phyloP scores from a whole-genome alignment of 2,113 vertebrate genomes.

The Neomonachus schauinslandi region DNA sequence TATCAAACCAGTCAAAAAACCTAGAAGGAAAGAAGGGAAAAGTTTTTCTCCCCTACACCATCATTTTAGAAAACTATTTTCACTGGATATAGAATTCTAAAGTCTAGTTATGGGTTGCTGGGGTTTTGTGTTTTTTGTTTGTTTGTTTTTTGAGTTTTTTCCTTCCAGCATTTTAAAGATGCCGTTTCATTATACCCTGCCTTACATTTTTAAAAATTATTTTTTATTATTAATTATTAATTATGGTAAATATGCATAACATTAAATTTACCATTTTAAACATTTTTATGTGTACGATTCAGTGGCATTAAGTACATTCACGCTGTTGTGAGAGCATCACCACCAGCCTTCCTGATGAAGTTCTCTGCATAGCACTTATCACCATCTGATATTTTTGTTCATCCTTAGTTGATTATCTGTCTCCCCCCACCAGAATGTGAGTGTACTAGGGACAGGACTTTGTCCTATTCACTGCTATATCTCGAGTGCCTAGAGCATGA shows the following conservation, averaged over 20 bases:
- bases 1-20: background rate
- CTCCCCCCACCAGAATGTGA: background rate
- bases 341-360: background rate
- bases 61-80: background rate
- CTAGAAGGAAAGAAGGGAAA: background rate
- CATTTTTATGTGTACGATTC: background rate
- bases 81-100: background rate
- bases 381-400: background rate
- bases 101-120: background rate
- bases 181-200: background rate
- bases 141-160: background rate
- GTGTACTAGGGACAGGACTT: background rate
- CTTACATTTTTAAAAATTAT: background rate
- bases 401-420: background rate
- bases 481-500: background rate
- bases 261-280: background rate
- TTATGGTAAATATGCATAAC: background rate
- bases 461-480: background rate
- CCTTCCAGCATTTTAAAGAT: background rate
- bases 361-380: background rate
- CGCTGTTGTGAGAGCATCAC: background rate
- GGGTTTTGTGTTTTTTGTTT: background rate
- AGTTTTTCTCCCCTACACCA: background rate
- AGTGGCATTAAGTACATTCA: background rate
- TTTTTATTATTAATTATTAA: background rate